Evolutionary conservation across 1,140 invertebrate species (phyloP).

Genomic region (Antheraea pernyi): DNA sequence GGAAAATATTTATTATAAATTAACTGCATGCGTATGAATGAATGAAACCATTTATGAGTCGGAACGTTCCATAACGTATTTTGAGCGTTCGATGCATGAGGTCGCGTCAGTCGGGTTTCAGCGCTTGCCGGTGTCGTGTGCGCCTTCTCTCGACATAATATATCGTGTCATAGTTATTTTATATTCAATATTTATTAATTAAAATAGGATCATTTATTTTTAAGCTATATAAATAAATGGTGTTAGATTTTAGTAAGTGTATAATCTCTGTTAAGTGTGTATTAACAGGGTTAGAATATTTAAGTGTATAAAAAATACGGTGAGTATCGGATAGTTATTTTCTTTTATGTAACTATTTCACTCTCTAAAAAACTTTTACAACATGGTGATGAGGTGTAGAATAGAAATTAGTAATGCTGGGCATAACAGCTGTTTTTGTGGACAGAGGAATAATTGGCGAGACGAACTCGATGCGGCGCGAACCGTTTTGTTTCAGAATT

Average conservation of each 20-base stretch:
- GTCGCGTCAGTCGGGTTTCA: slow-evolving; percentile 75
- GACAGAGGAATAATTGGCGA: slow-evolving; percentile 1
- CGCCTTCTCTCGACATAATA: slow-evolving; percentile 53
- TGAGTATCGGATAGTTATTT: slow-evolving; percentile 47
- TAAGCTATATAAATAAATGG: slow-evolving; percentile 28
- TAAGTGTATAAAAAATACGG: slow-evolving; percentile 53
- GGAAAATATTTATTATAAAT: slow-evolving; percentile 9
- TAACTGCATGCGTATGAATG: slow-evolving; percentile 26
- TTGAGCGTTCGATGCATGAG: slow-evolving; percentile 55
- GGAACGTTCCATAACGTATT: slow-evolving; percentile 61
- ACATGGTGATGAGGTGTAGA: slow-evolving; percentile 5
- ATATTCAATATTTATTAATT: slow-evolving; percentile 45
- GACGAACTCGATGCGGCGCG: neutral
- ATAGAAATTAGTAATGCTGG: slow-evolving; percentile 7
- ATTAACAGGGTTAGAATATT: slow-evolving; percentile 38
- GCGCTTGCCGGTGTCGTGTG: slow-evolving; percentile 65
- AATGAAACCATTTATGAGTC: slow-evolving; percentile 54
- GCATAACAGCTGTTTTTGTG: slow-evolving; percentile 5
- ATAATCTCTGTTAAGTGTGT: slow-evolving; percentile 43
- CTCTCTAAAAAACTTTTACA: slow-evolving; percentile 15
- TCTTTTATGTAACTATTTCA: slow-evolving; percentile 24
- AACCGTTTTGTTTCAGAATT: neutral
- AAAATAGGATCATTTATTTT: slow-evolving; percentile 39
- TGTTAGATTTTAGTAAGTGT: slow-evolving; percentile 41
- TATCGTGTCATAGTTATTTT: slow-evolving; percentile 61